phyloP scores from a whole-genome alignment of 2,113 vertebrate genomes.

The Scomber japonicus region DNA sequence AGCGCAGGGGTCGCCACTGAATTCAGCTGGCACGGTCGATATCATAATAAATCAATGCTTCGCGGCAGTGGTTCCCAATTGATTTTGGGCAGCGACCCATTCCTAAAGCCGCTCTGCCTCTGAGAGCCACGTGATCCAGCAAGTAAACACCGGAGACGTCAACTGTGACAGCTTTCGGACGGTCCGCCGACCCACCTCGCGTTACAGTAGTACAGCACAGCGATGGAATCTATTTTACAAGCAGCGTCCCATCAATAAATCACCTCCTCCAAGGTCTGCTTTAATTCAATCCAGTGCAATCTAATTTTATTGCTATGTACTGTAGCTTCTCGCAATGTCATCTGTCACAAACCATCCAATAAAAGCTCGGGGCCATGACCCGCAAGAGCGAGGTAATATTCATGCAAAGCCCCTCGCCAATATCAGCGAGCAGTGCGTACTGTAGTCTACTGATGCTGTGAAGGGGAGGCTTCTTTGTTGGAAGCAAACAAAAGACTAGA shows the following conservation, averaged over 20 bases:
- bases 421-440: neutral
- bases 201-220: constrained; percentile 1
- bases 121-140: neutral
- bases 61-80: constrained; percentile 48
- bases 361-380: constrained; percentile 78
- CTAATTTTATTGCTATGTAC: constrained; percentile 80
- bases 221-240: constrained; percentile 66
- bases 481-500: constrained; percentile 30
- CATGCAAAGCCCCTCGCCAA: constrained; percentile 29
- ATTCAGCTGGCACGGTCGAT: constrained; percentile 63
- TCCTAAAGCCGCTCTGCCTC: constrained; percentile 28
- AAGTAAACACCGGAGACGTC: constrained; percentile 13
- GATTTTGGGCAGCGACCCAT: constrained; percentile 49
- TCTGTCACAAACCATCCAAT: constrained; percentile 75
- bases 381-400: constrained; percentile 48
- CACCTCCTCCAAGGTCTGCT: constrained; percentile 74
- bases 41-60: constrained; percentile 66
- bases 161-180: constrained; percentile 27
- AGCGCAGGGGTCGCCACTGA: constrained; percentile 30
- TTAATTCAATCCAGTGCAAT: constrained; percentile 79
- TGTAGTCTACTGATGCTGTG: neutral
- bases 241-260: constrained; percentile 72
- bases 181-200: constrained; percentile 9
- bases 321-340: constrained; percentile 77
- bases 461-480: constrained; percentile 34